Evolutionary conservation across 2,888 invertebrate genomes (phyloP), one percentile per base, ranked within the genome.

Genomic region (Caenorhabditis japonica): DNA sequence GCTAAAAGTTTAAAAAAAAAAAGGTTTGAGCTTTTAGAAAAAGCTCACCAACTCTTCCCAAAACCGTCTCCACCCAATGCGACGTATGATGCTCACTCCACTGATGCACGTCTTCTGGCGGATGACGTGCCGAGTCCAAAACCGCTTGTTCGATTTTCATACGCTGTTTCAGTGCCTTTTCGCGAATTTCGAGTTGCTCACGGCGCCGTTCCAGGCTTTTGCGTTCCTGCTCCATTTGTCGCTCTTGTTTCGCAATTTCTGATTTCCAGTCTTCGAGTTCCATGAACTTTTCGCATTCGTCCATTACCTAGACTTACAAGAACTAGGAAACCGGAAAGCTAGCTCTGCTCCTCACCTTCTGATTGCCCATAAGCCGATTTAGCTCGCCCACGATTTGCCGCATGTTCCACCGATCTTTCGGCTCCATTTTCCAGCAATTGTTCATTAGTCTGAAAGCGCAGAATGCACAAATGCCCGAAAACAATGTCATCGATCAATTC

Each of bases 31-130:
- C 34, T 41, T 1, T 19, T 53, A 4, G 36, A 36, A 12, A 23
- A 44, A 15, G 4, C 34, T 2, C n/a, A 74, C 74, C 59, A 30
- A 66, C 61, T 56, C 70, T 59, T 0, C 43, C 66, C 3, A 77
- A 53, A 19, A 77, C 60, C 12, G 64, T 66, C n/a, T 74, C 70
- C 15, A 83, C 70, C 84, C 84, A 84, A 36, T 72, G 74, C 8
- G 80, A 75, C 1, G 82, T 82, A 46, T 80, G 71, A 62, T 82
- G 79, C 43, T 83, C 84, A 36, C 71, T 78, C 84, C 83, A 84
- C 34, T 70, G 72, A 51, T 74, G 66, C 12, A 79, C 81, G 47
- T 82, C 75, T 33, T 72, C 58, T 36, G 79, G 79, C 10, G 75
- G 68, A 30, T 76, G 66, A 12, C 55, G 36, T 10, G 64, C 61